Percentiles rank a stretch among this genome's conserved stretches.
Conservation (phyloP, 2,888 invertebrate species). For the Cyclophora albipunctata region DNA sequence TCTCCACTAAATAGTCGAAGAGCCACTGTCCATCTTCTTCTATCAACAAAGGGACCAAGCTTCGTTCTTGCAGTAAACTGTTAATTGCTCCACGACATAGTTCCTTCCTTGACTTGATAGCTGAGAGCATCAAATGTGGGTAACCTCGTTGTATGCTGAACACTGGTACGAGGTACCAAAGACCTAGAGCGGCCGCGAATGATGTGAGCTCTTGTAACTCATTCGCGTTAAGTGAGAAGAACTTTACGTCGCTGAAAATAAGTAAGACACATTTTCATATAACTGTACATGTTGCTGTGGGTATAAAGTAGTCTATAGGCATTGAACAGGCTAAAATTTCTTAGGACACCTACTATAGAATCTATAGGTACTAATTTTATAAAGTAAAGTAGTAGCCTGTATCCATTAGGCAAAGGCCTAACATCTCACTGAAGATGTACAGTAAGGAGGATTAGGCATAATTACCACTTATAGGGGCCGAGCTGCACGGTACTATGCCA, state of each 20-base stretch:
- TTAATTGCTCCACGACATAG: slow-evolving; percentile 54
- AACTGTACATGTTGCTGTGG: too few species aligned
- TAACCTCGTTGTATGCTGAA: slow-evolving; percentile 57
- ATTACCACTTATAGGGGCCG: too few species aligned
- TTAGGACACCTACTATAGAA: too few species aligned
- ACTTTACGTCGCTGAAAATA: slow-evolving; percentile 45
- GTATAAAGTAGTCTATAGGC: too few species aligned
- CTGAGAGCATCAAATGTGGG: slow-evolving; percentile 45
- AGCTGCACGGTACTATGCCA: too few species aligned
- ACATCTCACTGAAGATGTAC: too few species aligned
- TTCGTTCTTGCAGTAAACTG: slow-evolving; percentile 41
- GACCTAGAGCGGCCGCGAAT: slow-evolving; percentile 53
- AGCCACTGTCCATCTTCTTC: slow-evolving; percentile 66
- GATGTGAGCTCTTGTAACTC: slow-evolving; percentile 51
- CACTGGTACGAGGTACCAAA: slow-evolving; percentile 63
- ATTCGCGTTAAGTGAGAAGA: slow-evolving; percentile 37
- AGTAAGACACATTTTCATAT: background rate
- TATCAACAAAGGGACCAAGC: slow-evolving; percentile 50
- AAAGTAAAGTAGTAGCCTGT: too few species aligned
- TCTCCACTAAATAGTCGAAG: slow-evolving; percentile 67
- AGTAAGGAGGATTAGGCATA: too few species aligned
- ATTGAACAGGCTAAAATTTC: too few species aligned
- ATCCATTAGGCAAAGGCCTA: too few species aligned
- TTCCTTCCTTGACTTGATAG: slow-evolving; percentile 38
- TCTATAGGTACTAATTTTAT: too few species aligned